Conservation (phyloP, 2,113 vertebrate genomes). For the Larimichthys crocea region DNA sequence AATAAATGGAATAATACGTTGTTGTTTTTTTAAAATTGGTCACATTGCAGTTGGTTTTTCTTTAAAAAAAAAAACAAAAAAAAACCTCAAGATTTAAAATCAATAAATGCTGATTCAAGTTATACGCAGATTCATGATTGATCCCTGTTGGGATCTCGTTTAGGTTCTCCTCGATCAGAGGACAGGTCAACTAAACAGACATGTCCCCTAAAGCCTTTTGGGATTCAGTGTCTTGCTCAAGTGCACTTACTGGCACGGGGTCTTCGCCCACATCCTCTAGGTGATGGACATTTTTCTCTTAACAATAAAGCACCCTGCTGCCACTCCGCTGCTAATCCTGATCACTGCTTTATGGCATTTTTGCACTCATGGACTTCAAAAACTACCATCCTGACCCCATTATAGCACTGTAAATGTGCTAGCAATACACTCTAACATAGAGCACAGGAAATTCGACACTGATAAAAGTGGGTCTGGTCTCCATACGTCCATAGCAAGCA, state of each 20-base stretch:
- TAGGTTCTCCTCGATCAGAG: conserved; percentile 21
- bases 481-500: conserved; percentile 61
- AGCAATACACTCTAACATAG: conserved; percentile 98
- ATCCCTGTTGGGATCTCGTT: conserved; percentile 18
- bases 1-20: conserved; percentile 33
- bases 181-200: conserved; percentile 15
- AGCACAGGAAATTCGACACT: conserved; percentile 88
- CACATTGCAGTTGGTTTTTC: neutral
- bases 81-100: conserved; percentile 25
- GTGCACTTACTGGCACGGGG: conserved; percentile 36
- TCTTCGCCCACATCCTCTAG: neutral
- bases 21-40: conserved; percentile 11
- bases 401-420: conserved; percentile 92
- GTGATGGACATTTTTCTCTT: conserved; percentile 7
- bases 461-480: conserved; percentile 82
- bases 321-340: conserved; percentile 4
- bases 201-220: conserved; percentile 17
- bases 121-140: neutral
- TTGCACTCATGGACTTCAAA: conserved; percentile 34
- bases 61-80: no score
- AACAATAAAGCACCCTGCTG: conserved; percentile 5
- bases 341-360: conserved; percentile 49
- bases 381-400: conserved; percentile 38
- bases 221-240: conserved; percentile 26
- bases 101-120: conserved; percentile 43